Percentiles rank a stretch among this genome's conserved stretches.
These are phyloP conservation scores for Oscheius sp. DNA, from an alignment of 2,888 invertebrate genomes.

Conservation along the genomic window DNA sequence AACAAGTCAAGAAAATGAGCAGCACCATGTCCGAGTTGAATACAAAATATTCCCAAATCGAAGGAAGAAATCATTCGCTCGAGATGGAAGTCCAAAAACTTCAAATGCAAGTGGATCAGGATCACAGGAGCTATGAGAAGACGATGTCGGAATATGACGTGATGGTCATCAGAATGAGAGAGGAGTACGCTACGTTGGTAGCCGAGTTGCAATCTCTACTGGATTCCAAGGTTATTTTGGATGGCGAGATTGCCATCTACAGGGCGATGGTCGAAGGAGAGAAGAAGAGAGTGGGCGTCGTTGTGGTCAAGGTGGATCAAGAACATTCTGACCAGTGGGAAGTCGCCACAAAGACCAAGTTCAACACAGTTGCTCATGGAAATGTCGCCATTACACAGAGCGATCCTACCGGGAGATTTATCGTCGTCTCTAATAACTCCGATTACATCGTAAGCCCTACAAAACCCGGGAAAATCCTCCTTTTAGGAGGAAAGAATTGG, in stretches of 20 bases:
- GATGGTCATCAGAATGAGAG: constrained; percentile 72
- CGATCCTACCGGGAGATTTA: constrained; percentile 75
- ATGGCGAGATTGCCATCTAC: constrained; percentile 77
- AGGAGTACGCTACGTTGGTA: constrained; percentile 73
- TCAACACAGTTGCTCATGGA: constrained; percentile 46
- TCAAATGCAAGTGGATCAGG: constrained; percentile 74
- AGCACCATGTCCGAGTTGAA: not conserved
- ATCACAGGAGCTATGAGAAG: constrained; percentile 73
- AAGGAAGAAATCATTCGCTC: not conserved
- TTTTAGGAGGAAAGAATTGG: constrained; percentile 25
- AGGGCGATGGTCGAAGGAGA: constrained; percentile 77
- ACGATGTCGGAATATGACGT: constrained; percentile 72
- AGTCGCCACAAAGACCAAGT: constrained; percentile 43
- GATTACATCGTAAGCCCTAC: constrained; percentile 45
- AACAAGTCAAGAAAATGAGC: not conserved
- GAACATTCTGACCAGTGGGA: constrained; percentile 38
- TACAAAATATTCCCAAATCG: not conserved
- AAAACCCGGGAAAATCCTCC: not conserved
- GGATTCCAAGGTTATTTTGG: constrained; percentile 77
- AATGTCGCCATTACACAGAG: constrained; percentile 75
- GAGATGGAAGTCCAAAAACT: constrained; percentile 53
- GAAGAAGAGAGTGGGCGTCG: constrained; percentile 73
- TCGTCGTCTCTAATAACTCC: constrained; percentile 76
- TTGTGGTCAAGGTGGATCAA: constrained; percentile 49
- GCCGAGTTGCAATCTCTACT: constrained; percentile 73